phyloP scores from a whole-genome alignment of 2,797 vertebrate species.

The Corythornis leucogaster region DNA sequence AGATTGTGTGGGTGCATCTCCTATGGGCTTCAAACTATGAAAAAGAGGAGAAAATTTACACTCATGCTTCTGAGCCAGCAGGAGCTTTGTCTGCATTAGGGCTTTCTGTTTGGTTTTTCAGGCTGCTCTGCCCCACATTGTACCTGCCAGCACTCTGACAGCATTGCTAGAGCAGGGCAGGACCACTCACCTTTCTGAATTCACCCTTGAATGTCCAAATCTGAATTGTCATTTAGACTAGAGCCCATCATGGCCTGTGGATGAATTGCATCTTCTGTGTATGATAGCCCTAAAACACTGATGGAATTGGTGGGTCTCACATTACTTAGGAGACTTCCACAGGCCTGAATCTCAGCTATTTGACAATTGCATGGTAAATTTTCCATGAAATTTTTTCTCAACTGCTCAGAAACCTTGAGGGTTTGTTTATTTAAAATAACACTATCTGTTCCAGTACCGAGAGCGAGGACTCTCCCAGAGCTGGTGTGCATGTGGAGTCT shows the following conservation, averaged over 20 bases:
- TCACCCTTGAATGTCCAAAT: not conserved
- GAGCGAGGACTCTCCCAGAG: not conserved
- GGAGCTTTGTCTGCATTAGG: not conserved
- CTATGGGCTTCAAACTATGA: not conserved
- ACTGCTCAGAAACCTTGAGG: not conserved
- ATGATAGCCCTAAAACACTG: not conserved
- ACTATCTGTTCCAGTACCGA: not conserved
- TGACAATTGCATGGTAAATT: not conserved
- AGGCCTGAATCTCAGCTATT: not conserved
- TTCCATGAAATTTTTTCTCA: not conserved
- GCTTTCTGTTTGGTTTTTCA: not conserved
- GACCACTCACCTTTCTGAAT: not conserved
- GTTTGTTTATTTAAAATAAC: not conserved
- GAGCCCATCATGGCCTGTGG: not conserved
- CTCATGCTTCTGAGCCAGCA: fast-evolving
- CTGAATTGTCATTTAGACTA: not conserved
- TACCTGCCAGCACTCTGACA: fast-evolving
- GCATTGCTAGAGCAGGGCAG: not conserved
- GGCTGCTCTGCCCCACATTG: not conserved
- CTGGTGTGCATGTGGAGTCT: not conserved
- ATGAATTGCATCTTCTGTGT: fast-evolving
- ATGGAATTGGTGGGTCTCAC: not conserved
- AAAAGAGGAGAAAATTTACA: not conserved
- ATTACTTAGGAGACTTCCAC: not conserved
- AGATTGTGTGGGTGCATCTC: not conserved